These are phyloP conservation scores for Ochotona curzoniae DNA, from an alignment of 2,113 vertebrate species.

Conservation along the genomic window DNA sequence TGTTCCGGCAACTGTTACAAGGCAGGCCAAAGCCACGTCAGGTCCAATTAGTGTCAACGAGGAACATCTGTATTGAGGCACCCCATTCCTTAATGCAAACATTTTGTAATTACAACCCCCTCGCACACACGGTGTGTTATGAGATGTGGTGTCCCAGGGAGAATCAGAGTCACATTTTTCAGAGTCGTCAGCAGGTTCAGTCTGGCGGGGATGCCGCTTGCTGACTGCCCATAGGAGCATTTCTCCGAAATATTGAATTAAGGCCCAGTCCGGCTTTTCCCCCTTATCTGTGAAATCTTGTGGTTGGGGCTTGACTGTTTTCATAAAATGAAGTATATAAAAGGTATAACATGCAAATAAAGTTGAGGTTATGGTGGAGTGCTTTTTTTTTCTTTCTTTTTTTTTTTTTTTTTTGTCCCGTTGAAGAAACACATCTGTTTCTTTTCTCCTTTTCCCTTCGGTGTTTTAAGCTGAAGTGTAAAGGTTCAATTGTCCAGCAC, in stretches of 20 bases:
- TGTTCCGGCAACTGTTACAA: conserved; percentile 84
- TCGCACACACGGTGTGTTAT: conserved; percentile 86
- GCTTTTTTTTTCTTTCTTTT: conserved; percentile 25
- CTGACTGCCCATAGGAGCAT: conserved; percentile 85
- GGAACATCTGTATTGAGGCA: conserved; percentile 91
- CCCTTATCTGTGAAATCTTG: conserved; percentile 91
- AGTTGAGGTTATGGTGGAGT: conserved; percentile 77
- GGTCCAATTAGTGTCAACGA: conserved; percentile 90
- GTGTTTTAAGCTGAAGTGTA: conserved; percentile 76
- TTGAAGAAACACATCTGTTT: conserved; percentile 84
- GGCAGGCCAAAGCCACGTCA: conserved; percentile 91
- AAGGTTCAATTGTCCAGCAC: conserved; percentile 80
- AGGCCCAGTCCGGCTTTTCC: conserved; percentile 87
- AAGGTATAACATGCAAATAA: conserved; percentile 84
- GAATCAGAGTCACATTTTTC: conserved; percentile 90
- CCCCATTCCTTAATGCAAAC: conserved; percentile 89
- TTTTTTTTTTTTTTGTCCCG: background rate
- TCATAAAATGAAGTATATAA: conserved; percentile 90
- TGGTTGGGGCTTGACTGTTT: conserved; percentile 87
- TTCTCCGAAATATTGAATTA: conserved; percentile 91
- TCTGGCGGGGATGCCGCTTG: conserved; percentile 85
- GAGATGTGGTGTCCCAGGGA: conserved; percentile 89
- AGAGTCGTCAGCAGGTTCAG: conserved; percentile 89
- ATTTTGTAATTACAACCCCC: conserved; percentile 88
- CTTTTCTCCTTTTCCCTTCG: conserved; percentile 51